Evolutionary conservation across 1,140 invertebrate genomes (phyloP).

Genomic region (Drosophila suzukii): DNA sequence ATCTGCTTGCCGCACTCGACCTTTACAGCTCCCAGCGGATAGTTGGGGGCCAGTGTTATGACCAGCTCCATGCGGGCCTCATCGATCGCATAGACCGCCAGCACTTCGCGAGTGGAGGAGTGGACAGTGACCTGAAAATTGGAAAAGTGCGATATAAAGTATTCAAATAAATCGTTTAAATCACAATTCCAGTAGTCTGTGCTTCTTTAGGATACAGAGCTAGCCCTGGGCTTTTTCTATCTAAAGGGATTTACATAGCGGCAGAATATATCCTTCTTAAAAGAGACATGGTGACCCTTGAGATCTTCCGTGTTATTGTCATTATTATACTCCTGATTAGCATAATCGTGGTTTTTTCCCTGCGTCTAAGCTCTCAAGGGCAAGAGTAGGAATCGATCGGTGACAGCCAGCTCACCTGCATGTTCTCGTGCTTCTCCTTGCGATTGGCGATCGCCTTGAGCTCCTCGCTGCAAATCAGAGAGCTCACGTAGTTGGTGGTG

Average conservation of each 20-base stretch:
- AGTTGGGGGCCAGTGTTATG: slow-evolving; percentile 91
- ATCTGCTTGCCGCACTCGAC: slow-evolving; percentile 89
- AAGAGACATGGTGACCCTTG: slow-evolving; percentile 47
- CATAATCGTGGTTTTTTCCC: slow-evolving; percentile 32
- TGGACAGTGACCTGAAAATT: slow-evolving; percentile 88
- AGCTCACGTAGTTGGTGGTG: slow-evolving; percentile 90
- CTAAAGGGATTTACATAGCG: not conserved
- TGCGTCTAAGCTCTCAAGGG: slow-evolving; percentile 36
- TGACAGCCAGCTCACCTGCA: slow-evolving; percentile 86
- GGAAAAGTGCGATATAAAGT: not conserved
- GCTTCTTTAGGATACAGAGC: not conserved
- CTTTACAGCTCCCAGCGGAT: slow-evolving; percentile 90
- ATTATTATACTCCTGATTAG: slow-evolving; percentile 49
- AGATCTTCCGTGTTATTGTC: slow-evolving; percentile 58
- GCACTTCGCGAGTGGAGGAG: slow-evolving; percentile 89
- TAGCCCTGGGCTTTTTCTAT: not conserved
- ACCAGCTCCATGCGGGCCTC: slow-evolving; percentile 92
- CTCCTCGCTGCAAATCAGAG: slow-evolving; percentile 89
- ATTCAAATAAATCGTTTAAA: not conserved
- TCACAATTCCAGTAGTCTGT: slow-evolving; percentile 20
- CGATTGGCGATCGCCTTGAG: slow-evolving; percentile 86
- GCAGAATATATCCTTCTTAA: not conserved
- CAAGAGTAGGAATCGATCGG: not conserved
- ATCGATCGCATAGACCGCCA: slow-evolving; percentile 92
- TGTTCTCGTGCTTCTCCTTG: slow-evolving; percentile 87